phyloP scores from a whole-genome alignment of 2,797 vertebrate species.

The Sebastolobus altivelis region DNA sequence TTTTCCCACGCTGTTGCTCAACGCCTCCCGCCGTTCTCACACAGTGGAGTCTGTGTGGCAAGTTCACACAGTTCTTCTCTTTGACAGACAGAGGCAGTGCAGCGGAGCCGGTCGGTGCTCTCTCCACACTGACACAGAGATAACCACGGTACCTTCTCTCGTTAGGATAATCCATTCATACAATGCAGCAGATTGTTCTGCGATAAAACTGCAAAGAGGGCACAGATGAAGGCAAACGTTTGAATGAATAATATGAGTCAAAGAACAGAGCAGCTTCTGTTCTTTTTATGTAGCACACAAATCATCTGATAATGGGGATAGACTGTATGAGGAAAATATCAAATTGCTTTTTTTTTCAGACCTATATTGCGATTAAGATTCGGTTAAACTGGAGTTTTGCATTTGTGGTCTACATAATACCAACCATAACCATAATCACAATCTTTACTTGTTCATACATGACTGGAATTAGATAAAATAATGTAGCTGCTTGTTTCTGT shows the following conservation, averaged over 20 bases:
- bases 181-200: constrained; percentile 49
- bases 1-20: constrained; percentile 76
- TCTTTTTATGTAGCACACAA: constrained; percentile 5
- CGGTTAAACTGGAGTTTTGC: too few relatives aligned
- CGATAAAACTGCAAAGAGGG: constrained; percentile 1
- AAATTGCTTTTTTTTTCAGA: too few relatives aligned
- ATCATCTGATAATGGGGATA: background rate
- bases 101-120: constrained; percentile 58
- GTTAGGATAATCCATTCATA: constrained; percentile 18
- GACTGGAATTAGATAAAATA: too few relatives aligned
- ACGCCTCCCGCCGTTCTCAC: constrained; percentile 10
- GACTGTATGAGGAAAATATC: too few relatives aligned
- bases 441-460: too few relatives aligned
- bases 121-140: constrained; percentile 46
- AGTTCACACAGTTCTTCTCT: constrained; percentile 37
- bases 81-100: constrained; percentile 28
- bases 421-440: too few relatives aligned
- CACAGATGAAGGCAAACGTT: constrained; percentile 13
- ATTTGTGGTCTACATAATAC: too few relatives aligned
- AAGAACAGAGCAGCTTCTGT: constrained; percentile 26
- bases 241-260: constrained; percentile 20
- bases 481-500: too few relatives aligned
- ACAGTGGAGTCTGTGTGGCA: constrained; percentile 20
- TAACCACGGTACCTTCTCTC: constrained; percentile 26
- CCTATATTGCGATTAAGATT: too few relatives aligned